Base-by-base conservation (phyloP, 1,140 invertebrate species). In the Achatina immaculata region DNA sequence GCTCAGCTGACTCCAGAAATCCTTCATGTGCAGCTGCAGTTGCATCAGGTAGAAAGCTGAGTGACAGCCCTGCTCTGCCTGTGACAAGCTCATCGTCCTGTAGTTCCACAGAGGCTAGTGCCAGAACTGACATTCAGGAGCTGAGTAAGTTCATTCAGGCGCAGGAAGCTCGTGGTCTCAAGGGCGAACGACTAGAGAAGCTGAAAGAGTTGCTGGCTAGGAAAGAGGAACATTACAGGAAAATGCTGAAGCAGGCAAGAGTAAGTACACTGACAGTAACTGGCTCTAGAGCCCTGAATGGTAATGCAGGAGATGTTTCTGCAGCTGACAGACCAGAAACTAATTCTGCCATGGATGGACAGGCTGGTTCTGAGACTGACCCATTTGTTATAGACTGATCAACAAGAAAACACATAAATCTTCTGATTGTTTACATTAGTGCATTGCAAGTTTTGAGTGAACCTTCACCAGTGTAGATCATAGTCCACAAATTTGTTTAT, bases 331-430 rank as follows among this genome's bases (percentile, higher is more conserved):
- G 34, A 14, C 11, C 6, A 24, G 38, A 19, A 14, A n/a, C 6
- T 43, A n/a, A 4, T 58, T 3, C 3, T 58, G 55, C n/a, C n/a
- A n/a, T 14, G n/a, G 42, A 43, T 11, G 40, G 28, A 16, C 38
- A 14, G 6, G 7, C 9, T 28, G 69, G 38, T 11, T 16, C 69
- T 72, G 69, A 72, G n/a, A 28, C 36, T 43, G 40, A 72, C 4
- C 69, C 69, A 28, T 72, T 72, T 72, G 69, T 72, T 72, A 72
- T 72, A 43, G 69, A 72, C 28, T 72, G n/a, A 72, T 21, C 9
- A 31, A 9, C 28, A 9, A 66, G 31, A 16, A 19, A 9, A 66
- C 31, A 9, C 62, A n/a, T 66, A 16, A 66, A n/a, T 19, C 9
- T 9, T 14, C 19, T 66, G 24, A 51, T 51, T 51, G 24, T 51